Base-by-base conservation (phyloP, 64 coral and sea anemone species). In the Stichodactyla helianthus region DNA sequence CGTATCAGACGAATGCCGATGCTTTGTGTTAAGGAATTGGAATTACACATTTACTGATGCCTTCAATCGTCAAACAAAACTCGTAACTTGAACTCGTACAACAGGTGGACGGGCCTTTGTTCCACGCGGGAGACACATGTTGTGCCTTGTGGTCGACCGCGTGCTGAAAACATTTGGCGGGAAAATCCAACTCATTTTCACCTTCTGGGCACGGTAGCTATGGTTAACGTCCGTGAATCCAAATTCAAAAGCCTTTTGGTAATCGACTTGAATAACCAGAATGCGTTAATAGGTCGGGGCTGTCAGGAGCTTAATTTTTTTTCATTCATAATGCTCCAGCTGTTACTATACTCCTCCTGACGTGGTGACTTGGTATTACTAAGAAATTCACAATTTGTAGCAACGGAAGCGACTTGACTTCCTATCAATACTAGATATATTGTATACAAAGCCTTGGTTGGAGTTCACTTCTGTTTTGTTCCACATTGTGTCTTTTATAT, bases 71-170 rank as follows among this genome's bases (percentile, higher is more conserved):
- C 62, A 19, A n/a, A 65, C 22, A 65, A 65, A 62, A 13, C 62
- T 65, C 20, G 62, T 65, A 65, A 65, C 62, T 65, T n/a, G 62
- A 65, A 65, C 62, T 65, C 18, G 62, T 65, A 19, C 62, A 79
- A 79, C 77, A 79, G 77, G 77, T 79, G 77, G 77, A 79, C 16
- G 28, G 26, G 77, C 5, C 77, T 50, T 79, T 79, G 77, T 79
- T 79, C 77, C 50, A 16, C 28, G 50, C 77, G 13, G 77, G 77
- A 50, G 77, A 31, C 77, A 79, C 77, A 18, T 79, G 77, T 79
- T 79, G 22, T 77, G 35, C 26, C 10, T 31, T 79, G 77, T 79
- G 77, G 50, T 79, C 31, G 77, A 79, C 77, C 77, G 50, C 77
- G 77, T 79, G 77, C 12, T 79, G 22, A 19, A 14, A 15, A 79